Conservation (phyloP, 2,797 vertebrate genomes). For the Eospalax fontanierii region DNA sequence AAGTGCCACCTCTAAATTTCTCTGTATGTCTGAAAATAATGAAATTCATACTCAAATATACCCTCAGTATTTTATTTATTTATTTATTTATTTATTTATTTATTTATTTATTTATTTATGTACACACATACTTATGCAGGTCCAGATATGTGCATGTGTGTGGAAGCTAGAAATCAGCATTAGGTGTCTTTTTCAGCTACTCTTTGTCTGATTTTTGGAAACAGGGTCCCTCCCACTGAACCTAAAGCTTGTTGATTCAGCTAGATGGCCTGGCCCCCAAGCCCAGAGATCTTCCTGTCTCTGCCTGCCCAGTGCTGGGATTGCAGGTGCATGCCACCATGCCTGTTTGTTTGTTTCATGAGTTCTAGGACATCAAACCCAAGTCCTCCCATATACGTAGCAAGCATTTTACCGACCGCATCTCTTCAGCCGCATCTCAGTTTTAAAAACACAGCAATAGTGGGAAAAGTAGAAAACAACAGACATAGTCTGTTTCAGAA, state of each 20-base stretch:
- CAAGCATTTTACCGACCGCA: neutral
- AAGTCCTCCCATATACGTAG: too few relatives aligned
- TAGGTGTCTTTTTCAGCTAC: neutral
- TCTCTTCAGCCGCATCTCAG: neutral
- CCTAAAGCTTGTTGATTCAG: neutral
- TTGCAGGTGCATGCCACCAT: neutral
- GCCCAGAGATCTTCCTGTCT: neutral
- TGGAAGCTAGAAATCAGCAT: neutral
- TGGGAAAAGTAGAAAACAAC: neutral
- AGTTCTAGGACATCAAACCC: neutral
- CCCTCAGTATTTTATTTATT: neutral
- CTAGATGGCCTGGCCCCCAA: neutral
- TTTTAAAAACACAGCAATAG: neutral
- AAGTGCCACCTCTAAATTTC: neutral
- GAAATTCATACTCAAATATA: neutral
- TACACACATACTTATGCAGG: neutral
- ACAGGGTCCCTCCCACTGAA: neutral
- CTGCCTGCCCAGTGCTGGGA: neutral
- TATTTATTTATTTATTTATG: neutral
- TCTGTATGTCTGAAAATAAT: neutral
- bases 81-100: neutral
- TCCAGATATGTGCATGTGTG: neutral
- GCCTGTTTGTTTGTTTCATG: neutral
- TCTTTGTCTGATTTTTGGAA: neutral
- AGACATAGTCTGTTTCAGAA: neutral